Evolutionary conservation across 2,113 vertebrate species (phyloP), one percentile per base, ranked within the genome.

Genomic region (Centropristis striata): DNA sequence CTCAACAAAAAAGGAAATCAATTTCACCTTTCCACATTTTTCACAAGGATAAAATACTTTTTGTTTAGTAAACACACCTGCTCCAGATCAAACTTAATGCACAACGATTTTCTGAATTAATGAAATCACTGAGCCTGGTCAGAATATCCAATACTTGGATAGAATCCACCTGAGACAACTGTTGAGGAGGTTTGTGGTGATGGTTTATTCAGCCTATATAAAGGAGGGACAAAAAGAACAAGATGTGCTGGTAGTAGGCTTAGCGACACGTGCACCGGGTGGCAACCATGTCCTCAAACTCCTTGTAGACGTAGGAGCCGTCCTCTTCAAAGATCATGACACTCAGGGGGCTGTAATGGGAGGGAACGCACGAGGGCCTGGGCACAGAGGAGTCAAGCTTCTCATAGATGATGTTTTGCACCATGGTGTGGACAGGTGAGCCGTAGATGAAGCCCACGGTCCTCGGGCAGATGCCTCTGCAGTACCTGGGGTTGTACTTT

Each of bases 241-340:
- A 53, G 20, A 54, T 44, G 76, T 69, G n/a, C 54, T 54, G 37
- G 23, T 18, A 37, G 67, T 36, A 60, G 53, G 36, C 32, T 75
- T 95, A 99, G 21, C 97, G 97, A 82, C 98, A 99, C 6, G 98
- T 99, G 83, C 98, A 99, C 65, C 86, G 93, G 0, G 96, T 99
- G 1, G 98, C 98, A 2, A 99, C 95, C 98, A 99, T 99, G 23
- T 99, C 96, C 68, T 97, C 95, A 4, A 98, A 98, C 79, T 99
- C 97, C 75, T 98, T 98, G 85, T 98, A 98, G 64, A 94, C 95
- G 0, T 98, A 97, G 37, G 98, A 99, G 71, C 96, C 96, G 0
- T 98, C 97, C 0, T 96, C 94, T 88, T 98, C 97, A 2, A 97
- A 90, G 66, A 96, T 96, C 63, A 99, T 92, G 55, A 99, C 96